These are phyloP conservation scores for Mandrillus leucophaeus DNA, from an alignment of 2,113 vertebrate genomes.

Conservation along the genomic window DNA sequence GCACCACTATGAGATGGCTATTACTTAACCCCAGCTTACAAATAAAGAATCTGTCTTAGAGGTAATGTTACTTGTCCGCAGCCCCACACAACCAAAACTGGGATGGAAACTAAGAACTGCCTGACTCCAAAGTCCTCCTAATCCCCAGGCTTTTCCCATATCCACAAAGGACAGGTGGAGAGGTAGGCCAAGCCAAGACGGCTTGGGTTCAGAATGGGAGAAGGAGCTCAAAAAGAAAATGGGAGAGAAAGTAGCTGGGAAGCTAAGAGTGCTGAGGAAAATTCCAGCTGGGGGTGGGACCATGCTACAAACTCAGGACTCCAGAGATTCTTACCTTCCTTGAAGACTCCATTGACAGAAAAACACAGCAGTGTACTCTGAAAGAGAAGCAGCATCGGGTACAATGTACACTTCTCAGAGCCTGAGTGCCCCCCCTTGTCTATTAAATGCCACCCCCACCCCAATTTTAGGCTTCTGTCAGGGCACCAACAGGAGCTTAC, in stretches of 20 bases:
- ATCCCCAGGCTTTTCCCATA: neutral
- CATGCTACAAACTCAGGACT: neutral
- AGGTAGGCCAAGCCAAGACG: neutral
- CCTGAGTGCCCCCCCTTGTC: neutral
- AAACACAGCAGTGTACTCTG: slow-evolving; percentile 92
- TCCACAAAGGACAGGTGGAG: neutral
- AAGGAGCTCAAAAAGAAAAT: neutral
- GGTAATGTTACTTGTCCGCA: neutral
- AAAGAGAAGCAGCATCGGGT: neutral
- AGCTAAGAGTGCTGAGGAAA: neutral
- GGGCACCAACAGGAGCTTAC: slow-evolving; percentile 78
- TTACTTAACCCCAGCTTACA: neutral
- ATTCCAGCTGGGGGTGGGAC: neutral
- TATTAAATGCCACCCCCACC: neutral
- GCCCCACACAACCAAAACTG: neutral
- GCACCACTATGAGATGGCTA: neutral
- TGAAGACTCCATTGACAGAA: slow-evolving; percentile 92
- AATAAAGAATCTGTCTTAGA: neutral
- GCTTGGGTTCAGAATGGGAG: neutral
- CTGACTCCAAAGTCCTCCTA: neutral
- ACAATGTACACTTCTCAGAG: neutral
- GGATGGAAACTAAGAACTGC: neutral
- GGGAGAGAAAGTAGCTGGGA: neutral
- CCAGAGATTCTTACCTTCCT: slow-evolving; percentile 86
- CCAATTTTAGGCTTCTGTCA: neutral